A percentile compares a stretch with the other conserved stretches of the same genome.
Evolutionary conservation across 2,797 vertebrate species (phyloP).

Genomic region (Streptopelia turtur): DNA sequence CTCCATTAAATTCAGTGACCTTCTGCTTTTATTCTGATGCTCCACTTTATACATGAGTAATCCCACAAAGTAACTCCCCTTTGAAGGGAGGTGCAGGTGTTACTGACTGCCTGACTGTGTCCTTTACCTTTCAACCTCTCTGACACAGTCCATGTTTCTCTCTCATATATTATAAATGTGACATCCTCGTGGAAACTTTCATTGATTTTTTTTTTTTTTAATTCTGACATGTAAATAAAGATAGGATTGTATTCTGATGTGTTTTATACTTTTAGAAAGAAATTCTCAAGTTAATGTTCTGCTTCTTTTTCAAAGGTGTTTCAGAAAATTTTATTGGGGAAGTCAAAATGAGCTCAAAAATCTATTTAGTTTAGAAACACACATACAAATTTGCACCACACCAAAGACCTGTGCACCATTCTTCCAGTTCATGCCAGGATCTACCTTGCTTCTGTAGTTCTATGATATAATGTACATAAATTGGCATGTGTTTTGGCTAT

Average conservation of each 20-base stretch:
- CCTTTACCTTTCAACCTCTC: neutral
- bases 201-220: neutral
- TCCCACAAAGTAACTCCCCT: neutral
- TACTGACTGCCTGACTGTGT: neutral
- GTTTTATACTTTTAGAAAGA: neutral
- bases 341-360: neutral
- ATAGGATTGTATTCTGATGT: neutral
- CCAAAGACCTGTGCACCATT: neutral
- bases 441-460: neutral
- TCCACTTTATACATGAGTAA: neutral
- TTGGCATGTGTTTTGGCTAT: neutral
- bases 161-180: neutral
- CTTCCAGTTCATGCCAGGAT: neutral
- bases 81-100: neutral
- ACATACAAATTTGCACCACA: neutral
- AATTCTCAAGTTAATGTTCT: neutral
- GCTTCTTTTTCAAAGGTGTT: neutral
- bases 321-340: neutral
- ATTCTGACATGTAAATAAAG: neutral
- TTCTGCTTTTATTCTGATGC: neutral
- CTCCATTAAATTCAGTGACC: neutral
- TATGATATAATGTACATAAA: neutral
- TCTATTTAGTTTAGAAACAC: neutral
- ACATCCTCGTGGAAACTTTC: neutral
- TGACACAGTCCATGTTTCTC: neutral